Conservation (phyloP, 2,113 vertebrate genomes). For the Brienomyrus longianalis region DNA sequence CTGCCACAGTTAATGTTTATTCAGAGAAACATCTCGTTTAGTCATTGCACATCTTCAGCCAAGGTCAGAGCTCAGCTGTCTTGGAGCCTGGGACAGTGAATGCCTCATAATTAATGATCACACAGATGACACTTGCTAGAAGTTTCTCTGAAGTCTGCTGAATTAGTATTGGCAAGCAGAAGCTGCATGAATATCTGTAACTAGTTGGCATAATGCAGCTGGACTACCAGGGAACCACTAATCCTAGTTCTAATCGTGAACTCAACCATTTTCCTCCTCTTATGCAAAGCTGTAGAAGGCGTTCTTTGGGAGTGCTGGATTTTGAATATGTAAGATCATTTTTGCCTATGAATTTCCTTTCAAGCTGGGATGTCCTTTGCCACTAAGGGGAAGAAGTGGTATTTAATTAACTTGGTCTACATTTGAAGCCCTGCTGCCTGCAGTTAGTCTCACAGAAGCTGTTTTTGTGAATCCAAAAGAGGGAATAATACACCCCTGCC, state of each 20-base stretch:
- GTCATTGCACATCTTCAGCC: not conserved
- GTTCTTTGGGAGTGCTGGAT: not conserved
- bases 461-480: not conserved
- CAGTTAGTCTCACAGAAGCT: slow-evolving; percentile 12
- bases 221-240: not conserved
- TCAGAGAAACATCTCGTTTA: not conserved
- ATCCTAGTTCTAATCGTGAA: too few species aligned
- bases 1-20: not conserved
- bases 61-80: not conserved
- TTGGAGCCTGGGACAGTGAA: not conserved
- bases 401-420: slow-evolving; percentile 33
- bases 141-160: not conserved
- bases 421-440: slow-evolving; percentile 15
- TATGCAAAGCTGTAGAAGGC: not conserved
- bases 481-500: not conserved
- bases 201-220: not conserved
- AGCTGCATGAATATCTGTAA: not conserved
- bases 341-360: slow-evolving; percentile 9
- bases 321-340: not conserved
- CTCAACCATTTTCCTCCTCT: not conserved
- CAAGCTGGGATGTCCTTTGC: slow-evolving; percentile 20
- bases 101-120: not conserved
- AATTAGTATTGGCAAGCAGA: slow-evolving; percentile 13
- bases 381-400: slow-evolving; percentile 25
- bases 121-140: not conserved